Evolutionary conservation across 2,888 invertebrate species (phyloP), one percentile per base, ranked within the genome.

Genomic region (Elgonia sp.): DNA sequence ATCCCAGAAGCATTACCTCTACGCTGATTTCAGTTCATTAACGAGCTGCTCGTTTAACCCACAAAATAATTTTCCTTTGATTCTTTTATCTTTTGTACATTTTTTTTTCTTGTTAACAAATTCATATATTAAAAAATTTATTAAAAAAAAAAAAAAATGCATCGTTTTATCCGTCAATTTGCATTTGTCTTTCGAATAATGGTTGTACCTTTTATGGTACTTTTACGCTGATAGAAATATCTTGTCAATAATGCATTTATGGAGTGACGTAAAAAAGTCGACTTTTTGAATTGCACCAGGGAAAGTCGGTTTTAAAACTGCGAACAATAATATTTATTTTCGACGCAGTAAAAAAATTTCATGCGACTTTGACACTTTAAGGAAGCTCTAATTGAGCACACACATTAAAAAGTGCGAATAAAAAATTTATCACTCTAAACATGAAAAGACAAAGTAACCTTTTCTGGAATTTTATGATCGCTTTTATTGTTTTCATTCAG

Each of bases 241-340:
- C 77, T 77, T 65, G 57, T 42, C 70, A 60, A 70, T 80, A 80
- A 70, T 42, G 39, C 50, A 46, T 46, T 80, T 70, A 60, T 50
- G 60, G 20, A 37, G 8, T 46, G 39, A 80, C 70, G 42, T 80
- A 62, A 80, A 55, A n/a, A 62, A 14, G 37, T 42, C 39, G 40
- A 53, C 37, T 77, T 77, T 29, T 75, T 53, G 57, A 79, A 79
- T 46, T 29, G 62, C n/a, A 55, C 37, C n/a, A 16, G 63, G 9
- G 14, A 55, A 67, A 67, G 40, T 65, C 10, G 5, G 29, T 67
- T 79, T 67, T 67, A 20, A 42, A 62, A 55, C 42, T 53, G 63
- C 50, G 37, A 39, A 81, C 62, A 60, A 70, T 81, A 63, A 81
- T 65, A 72, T 72, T 81, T 80, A 62, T 60, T 80, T 70, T 72